Evolutionary conservation across 2,797 vertebrate species (phyloP).

Genomic region (Gallinago solitaria): DNA sequence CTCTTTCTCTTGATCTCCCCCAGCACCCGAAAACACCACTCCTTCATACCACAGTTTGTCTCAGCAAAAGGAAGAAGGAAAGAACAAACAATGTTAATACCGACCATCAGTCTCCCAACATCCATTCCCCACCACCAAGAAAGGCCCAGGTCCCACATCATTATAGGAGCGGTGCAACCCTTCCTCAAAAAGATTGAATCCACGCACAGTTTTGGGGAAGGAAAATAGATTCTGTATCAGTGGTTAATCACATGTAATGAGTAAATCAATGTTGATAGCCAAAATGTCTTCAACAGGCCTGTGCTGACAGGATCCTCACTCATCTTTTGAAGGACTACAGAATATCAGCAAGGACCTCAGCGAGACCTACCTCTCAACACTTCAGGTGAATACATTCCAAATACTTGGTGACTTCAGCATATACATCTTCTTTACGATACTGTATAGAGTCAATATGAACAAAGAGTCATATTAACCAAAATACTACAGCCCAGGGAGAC

Average conservation of each 20-base stretch:
- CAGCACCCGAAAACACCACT: not conserved
- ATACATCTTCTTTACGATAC: not conserved
- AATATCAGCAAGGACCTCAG: not conserved
- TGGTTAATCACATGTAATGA: not conserved
- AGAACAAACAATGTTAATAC: fast-evolving
- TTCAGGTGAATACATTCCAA: not conserved
- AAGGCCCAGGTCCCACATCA: not conserved
- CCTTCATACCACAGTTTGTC: not conserved
- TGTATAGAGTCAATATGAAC: not conserved
- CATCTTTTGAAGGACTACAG: not conserved
- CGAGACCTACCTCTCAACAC: not conserved
- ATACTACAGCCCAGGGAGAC: not conserved
- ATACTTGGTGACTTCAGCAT: not conserved
- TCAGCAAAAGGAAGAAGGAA: not conserved
- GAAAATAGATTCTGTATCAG: not conserved
- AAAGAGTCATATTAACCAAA: not conserved
- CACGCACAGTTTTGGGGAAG: not conserved
- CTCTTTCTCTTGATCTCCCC: not conserved
- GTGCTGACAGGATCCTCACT: not conserved
- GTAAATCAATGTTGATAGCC: not conserved
- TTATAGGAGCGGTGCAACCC: fast-evolving
- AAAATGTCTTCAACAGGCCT: not conserved
- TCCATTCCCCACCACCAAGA: not conserved
- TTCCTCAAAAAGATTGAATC: not conserved
- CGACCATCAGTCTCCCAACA: fast-evolving